Base-by-base conservation (phyloP, 2,113 vertebrate species). In the Eubucco bourcierii region DNA sequence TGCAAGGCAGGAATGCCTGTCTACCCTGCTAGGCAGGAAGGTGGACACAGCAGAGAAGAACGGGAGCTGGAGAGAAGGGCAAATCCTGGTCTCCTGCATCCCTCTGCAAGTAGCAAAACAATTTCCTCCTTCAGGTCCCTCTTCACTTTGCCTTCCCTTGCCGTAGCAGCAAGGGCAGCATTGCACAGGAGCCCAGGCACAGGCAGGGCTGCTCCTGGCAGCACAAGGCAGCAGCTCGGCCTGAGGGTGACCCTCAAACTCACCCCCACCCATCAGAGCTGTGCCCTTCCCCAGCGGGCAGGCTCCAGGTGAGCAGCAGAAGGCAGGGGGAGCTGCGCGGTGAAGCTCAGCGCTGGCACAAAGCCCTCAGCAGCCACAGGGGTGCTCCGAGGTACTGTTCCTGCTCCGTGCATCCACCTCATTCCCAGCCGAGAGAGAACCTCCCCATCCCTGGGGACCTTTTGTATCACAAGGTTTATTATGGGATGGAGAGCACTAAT, bases 391-490 rank as follows among this genome's bases (percentile, higher is more conserved):
- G 55, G 55, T 58, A 41, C 1, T 0, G 39, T 15, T 91, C 47
- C 59, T 88, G 31, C 75, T 84, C 63, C 13, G 19, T 34, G 47
- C 84, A 52, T 14, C 73, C 3, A 0, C 52, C 27, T 72, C 73
- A 18, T 71, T 75, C 65, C 17, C 68, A 92, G 53, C 4, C 52
- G 66, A 58, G 59, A 65, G 47, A 60, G 63, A 94, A 65, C 31
- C 24, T 81, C 82, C 75, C 25, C 4, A 1, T 60, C 67, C 20
- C 1, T 2, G 2, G 46, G 25, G 76, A 72, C 29, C 33, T 55
- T 76, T 85, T 83, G 33, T 47, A 46, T 70, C 61, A 47, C 61
- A 67, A 68, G 65, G 67, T 88, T 86, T 93, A 72, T 90, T 90
- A 80, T 0, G 2, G 83, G 65, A 71, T 10, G 6, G 28, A 27